Conservation (phyloP, 2,888 invertebrate genomes). For the Cryptocheilus praepositus region DNA sequence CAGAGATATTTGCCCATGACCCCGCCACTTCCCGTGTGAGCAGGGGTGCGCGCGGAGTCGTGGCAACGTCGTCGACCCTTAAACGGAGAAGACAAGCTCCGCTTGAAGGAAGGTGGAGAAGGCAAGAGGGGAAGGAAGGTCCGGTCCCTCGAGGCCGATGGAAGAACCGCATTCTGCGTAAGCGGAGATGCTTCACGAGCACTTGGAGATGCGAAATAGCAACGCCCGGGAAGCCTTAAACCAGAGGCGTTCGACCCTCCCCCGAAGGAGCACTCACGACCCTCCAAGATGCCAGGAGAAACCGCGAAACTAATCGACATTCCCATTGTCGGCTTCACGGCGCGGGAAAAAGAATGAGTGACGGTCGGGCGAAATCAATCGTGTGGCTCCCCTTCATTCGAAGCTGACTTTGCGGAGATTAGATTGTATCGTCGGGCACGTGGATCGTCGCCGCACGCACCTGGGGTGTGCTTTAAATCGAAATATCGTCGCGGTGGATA, state of each 20-base stretch:
- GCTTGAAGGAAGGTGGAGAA: conserved; percentile 10
- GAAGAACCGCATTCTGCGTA: conserved; percentile 50
- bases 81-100: conserved; percentile 21
- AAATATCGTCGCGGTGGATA: too few relatives aligned
- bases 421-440: too few relatives aligned
- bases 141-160: conserved; percentile 48
- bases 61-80: conserved; percentile 26
- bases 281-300: conserved; percentile 3
- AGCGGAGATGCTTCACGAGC: conserved; percentile 47
- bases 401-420: too few relatives aligned
- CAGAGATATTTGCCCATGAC: conserved; percentile 32
- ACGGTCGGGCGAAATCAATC: conserved; percentile 22
- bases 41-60: conserved; percentile 45
- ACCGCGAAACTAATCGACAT: conserved; percentile 21
- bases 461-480: too few relatives aligned
- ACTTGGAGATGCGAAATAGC: conserved; percentile 46
- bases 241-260: conserved; percentile 23
- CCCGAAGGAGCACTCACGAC: conserved; percentile 13
- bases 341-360: conserved; percentile 14
- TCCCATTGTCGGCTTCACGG: conserved; percentile 15
- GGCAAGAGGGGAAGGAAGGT: conserved; percentile 3
- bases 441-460: too few relatives aligned
- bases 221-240: conserved; percentile 38
- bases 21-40: conserved; percentile 2
- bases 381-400: too few relatives aligned